A percentile compares a stretch with the other conserved stretches of the same genome.
phyloP scores from a whole-genome alignment of 2,888 invertebrate species.

The Choreutis nemorana region DNA sequence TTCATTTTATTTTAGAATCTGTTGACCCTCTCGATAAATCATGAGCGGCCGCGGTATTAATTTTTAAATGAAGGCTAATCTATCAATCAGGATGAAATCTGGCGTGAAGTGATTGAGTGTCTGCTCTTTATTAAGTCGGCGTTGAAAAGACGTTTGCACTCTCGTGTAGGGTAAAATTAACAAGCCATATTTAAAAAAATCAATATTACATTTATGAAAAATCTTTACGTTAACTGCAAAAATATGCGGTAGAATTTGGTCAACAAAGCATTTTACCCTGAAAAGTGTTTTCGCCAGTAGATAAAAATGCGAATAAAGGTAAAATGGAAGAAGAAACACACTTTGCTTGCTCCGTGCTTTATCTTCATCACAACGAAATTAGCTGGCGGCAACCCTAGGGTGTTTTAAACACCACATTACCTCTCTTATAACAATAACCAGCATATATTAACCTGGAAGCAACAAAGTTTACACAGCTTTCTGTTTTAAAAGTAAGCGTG shows the following conservation, averaged over 20 bases:
- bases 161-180: constrained; percentile 11
- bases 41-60: no score
- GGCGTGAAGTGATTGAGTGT: constrained; percentile 28
- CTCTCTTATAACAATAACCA: constrained; percentile 12
- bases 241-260: no score
- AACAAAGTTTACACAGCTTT: no score
- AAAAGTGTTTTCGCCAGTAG: no score
- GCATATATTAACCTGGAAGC: no score
- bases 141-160: constrained; percentile 17
- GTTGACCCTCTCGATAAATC: no score
- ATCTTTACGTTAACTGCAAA: constrained; percentile 42
- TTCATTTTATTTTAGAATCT: no score
- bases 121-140: constrained; percentile 22
- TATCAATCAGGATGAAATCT: constrained; percentile 40
- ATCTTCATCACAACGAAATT: constrained; percentile 54
- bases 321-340: no score
- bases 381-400: constrained; percentile 36
- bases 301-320: no score
- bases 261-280: no score
- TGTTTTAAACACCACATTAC: constrained; percentile 27
- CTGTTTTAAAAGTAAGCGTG: no score
- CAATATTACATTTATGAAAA: constrained; percentile 26
- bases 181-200: background rate
- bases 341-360: constrained; percentile 48
- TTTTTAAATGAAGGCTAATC: constrained; percentile 29